A percentile compares a stretch with the other conserved stretches of the same genome.
These are phyloP conservation scores for Setipinna tenuifilis DNA, from an alignment of 2,797 vertebrate genomes.

Conservation along the genomic window DNA sequence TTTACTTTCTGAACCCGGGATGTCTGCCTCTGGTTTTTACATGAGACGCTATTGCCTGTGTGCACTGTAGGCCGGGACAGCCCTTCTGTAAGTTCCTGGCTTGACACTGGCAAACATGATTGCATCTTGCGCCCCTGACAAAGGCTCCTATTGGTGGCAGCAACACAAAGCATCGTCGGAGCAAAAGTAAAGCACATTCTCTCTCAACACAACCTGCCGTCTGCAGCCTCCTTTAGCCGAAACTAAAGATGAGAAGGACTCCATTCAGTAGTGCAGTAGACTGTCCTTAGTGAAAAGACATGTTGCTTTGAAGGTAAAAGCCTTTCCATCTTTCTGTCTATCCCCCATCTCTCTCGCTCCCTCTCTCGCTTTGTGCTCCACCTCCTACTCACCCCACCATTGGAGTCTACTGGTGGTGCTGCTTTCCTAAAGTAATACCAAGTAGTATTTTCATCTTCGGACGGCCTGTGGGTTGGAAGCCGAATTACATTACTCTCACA, in stretches of 20 bases:
- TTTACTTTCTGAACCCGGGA: too few relatives aligned
- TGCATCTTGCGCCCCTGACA: neutral
- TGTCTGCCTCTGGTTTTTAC: too few relatives aligned
- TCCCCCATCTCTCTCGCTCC: neutral
- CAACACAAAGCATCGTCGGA: neutral
- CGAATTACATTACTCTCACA: too few relatives aligned
- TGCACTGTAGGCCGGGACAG: too few relatives aligned
- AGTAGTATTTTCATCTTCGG: too few relatives aligned
- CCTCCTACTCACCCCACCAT: neutral
- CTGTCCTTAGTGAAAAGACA: neutral
- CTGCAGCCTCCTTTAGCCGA: neutral
- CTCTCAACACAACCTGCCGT: neutral
- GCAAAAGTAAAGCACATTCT: neutral
- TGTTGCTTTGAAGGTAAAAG: constrained; percentile 18
- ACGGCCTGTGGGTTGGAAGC: too few relatives aligned
- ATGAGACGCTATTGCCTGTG: too few relatives aligned
- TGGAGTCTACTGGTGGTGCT: neutral
- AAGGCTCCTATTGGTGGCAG: neutral
- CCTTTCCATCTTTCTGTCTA: neutral
- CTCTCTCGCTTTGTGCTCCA: neutral
- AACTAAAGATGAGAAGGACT: neutral
- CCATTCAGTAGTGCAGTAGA: neutral
- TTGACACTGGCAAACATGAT: neutral
- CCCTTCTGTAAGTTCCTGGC: neutral
- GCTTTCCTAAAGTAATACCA: too few relatives aligned